Base-by-base conservation (phyloP, 2,113 vertebrate genomes). In the Clinocottus analis region DNA sequence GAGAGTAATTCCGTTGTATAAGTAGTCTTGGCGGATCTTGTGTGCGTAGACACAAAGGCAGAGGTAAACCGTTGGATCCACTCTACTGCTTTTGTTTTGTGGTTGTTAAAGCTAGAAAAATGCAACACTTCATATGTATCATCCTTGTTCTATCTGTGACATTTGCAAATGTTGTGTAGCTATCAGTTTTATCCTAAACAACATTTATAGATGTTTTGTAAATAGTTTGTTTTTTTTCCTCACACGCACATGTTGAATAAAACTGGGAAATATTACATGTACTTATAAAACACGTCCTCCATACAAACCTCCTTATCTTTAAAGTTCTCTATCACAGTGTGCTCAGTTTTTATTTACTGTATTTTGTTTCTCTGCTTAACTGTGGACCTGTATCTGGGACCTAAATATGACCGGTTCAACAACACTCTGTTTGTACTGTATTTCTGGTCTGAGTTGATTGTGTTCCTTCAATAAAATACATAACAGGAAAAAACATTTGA, bases 381-480 rank as follows among this genome's bases (percentile, higher is more conserved):
- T 13, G 59, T 80, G 51, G 59, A 67, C 10, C 43, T 79, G 41
- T 47, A 62, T 39, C 43, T 70, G 79, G 83, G 85, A 84, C 83
- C 63, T 61, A 68, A 77, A 73, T 81, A 77, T 88, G 67, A 75
- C 61, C 14, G 0, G 79, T 59, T 63, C n/a, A 60, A 17, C 14
- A 53, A 67, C 11, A 17, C 49, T 65, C 47, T 63, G 55, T 78
- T 60, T 63, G 49, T 83, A 71, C 41, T 83, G 80, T 83, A n/a
- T 47, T 58, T 75, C 67, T 43, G 68, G 53, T 65, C 68, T 39
- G 33, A 84, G 75, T 58, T 23, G 51, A 21, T 78, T 53, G 53
- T 85, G 47, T 62, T 31, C 71, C 70, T 66, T 69, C 7, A 71
- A 89, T 73, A 82, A 86, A 87, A 86, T 79, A 64, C 11, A 1